Conservation (phyloP, 2,888 invertebrate species). For the Endotricha flammealis region DNA sequence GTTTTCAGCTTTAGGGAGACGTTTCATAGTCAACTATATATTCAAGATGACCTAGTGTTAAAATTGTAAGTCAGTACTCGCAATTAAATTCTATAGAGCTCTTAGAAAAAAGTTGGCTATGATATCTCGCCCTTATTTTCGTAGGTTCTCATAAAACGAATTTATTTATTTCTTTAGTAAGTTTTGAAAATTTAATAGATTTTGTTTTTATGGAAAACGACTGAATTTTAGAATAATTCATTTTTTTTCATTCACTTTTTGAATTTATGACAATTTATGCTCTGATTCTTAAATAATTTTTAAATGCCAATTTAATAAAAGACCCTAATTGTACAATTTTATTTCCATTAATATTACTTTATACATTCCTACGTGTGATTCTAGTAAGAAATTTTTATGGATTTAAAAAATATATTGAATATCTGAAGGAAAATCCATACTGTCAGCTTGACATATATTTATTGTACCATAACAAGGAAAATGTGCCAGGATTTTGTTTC, state of each 20-base stretch:
- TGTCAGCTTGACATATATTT: conserved; percentile 1
- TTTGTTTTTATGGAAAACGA: conserved; percentile 17
- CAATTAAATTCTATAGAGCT: no score
- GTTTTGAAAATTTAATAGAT: conserved; percentile 6
- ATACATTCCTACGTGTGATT: conserved; percentile 16
- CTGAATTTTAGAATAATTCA: conserved; percentile 21
- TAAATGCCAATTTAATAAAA: no score
- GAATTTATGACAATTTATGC: no score
- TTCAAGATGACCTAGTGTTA: no score
- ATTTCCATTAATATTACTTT: conserved; percentile 8
- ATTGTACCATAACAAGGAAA: neutral
- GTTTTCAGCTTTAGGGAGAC: no score
- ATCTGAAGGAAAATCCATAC: no score
- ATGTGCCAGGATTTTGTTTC: conserved; percentile 9
- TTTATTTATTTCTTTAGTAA: conserved; percentile 11
- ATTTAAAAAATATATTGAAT: no score
- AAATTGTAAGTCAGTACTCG: no score
- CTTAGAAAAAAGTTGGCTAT: no score
- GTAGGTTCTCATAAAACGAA: conserved; percentile 6
- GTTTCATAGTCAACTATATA: no score
- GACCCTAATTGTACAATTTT: conserved; percentile 1
- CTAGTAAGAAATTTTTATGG: neutral
- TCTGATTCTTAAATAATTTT: conserved; percentile 9
- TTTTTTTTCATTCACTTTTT: neutral
- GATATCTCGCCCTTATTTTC: no score